A percentile compares a stretch with the other conserved stretches of the same genome.
Conservation (phyloP, 2,113 vertebrate genomes). For the Tympanuchus pallidicinctus region DNA sequence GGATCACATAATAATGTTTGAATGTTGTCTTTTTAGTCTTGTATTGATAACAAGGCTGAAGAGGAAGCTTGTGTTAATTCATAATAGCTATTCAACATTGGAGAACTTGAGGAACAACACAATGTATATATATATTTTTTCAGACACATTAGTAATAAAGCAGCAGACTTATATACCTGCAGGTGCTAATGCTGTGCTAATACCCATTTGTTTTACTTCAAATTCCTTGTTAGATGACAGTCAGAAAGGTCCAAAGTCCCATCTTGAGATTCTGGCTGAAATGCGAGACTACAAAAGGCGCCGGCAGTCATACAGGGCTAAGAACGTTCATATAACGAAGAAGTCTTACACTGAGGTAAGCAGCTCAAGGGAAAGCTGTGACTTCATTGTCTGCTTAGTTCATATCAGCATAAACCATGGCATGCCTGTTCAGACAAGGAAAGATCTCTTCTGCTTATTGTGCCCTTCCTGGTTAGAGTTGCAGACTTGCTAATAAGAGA, state of each 20-base stretch:
- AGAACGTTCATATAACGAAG: slow-evolving; percentile 99
- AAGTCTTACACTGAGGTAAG: slow-evolving; percentile 96
- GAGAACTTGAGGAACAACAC: not conserved
- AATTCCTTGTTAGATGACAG: slow-evolving; percentile 80
- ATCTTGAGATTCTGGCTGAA: slow-evolving; percentile 97
- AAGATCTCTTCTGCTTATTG: not conserved
- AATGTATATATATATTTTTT: not conserved
- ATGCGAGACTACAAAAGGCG: slow-evolving; percentile 98
- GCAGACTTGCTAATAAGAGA: not conserved
- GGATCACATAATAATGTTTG: not conserved
- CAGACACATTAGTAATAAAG: not conserved
- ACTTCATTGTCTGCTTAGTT: not conserved
- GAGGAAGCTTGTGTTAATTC: not conserved
- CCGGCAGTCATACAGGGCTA: slow-evolving; percentile 95
- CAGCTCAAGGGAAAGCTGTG: not conserved
- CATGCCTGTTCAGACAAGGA: not conserved
- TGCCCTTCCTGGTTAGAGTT: not conserved
- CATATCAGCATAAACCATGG: not conserved
- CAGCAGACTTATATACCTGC: not conserved
- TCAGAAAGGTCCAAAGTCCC: slow-evolving; percentile 92
- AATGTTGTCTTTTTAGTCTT: not conserved
- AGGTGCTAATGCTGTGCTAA: not conserved
- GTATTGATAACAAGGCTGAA: not conserved
- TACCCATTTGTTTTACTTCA: not conserved
- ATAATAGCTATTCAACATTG: not conserved